These are phyloP conservation scores for Acanthosepion pharaonis DNA, from an alignment of 2,888 invertebrate genomes.

Conservation along the genomic window DNA sequence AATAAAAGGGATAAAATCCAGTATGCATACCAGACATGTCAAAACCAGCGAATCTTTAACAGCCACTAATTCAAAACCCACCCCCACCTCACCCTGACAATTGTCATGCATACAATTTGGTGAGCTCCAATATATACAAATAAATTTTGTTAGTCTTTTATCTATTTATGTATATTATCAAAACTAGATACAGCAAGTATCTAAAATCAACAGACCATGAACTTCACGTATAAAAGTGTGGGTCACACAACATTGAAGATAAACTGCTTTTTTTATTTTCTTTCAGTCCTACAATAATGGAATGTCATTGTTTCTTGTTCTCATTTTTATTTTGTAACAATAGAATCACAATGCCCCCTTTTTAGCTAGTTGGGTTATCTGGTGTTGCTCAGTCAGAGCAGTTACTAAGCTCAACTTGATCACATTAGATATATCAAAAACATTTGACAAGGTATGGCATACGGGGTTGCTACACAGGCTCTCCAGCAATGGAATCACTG, in stretches of 20 bases:
- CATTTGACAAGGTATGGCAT: no score
- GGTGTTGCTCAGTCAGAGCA: no score
- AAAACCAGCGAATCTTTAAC: no score
- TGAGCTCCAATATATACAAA: neutral
- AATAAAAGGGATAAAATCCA: neutral
- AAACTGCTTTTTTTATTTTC: neutral
- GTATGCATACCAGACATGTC: neutral
- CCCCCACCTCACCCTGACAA: no score
- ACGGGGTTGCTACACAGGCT: no score
- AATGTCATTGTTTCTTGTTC: neutral
- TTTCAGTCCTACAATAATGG: neutral
- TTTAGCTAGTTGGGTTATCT: neutral
- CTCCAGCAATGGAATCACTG: no score
- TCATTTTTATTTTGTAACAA: neutral
- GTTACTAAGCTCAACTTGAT: no score
- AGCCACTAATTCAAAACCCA: no score
- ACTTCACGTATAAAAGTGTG: neutral
- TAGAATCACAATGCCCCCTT: neutral
- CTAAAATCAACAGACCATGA: neutral
- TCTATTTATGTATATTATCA: neutral
- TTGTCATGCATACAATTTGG: no score
- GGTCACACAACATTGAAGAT: no score
- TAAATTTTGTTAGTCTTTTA: no score
- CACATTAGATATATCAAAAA: no score
- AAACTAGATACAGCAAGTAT: neutral